Evolutionary conservation across 2,888 invertebrate species (phyloP), one percentile per base, ranked within the genome.

Genomic region (Marronus borbonicus): DNA sequence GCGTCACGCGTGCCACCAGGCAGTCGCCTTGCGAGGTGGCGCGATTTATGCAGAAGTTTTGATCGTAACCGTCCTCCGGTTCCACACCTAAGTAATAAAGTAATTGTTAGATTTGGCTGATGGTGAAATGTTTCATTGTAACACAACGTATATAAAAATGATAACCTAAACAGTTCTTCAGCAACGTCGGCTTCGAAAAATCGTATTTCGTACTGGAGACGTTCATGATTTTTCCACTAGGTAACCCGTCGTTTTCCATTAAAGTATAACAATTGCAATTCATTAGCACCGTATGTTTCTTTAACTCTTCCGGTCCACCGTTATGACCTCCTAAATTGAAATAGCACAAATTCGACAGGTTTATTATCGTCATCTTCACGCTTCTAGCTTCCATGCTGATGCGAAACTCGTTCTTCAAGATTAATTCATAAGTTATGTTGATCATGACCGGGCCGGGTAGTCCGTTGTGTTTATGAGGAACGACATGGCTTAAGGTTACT

Each of bases 281-380:
- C 55, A 97, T 90, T 5, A 91, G 91, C n/a, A 96, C 88, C 31
- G 90, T 89, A 86, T 96, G 96, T 17, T 93, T 92, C 81, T 91
- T 91, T 79, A 95, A 86, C 74, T 91, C 91, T 3, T 90, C 89
- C 0, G 90, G 86, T 0, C 95, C 95, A 3, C 92, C 85, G 60
- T 94, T 94, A 88, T 97, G 96, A 12, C 97, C 98, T 55, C 93
- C 96, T 58, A 98, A 90, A 89, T 98, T 98, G 88, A 98, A 97
- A 87, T 95, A 98, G 0, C 94, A 91, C 83, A 97, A 93, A 87
- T 95, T 95, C 72, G 96, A 96, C 76, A 98, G 88, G 87, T 96
- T 97, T 79, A 98, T 89, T 0, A 95, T 92, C 0, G 97, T 97
- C 0, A 94, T 91, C 84, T 94, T 93, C 3, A 93, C 93, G 1